These are phyloP conservation scores for Acanthoscelides obtectus DNA, from an alignment of 2,888 invertebrate genomes.

Conservation along the genomic window DNA sequence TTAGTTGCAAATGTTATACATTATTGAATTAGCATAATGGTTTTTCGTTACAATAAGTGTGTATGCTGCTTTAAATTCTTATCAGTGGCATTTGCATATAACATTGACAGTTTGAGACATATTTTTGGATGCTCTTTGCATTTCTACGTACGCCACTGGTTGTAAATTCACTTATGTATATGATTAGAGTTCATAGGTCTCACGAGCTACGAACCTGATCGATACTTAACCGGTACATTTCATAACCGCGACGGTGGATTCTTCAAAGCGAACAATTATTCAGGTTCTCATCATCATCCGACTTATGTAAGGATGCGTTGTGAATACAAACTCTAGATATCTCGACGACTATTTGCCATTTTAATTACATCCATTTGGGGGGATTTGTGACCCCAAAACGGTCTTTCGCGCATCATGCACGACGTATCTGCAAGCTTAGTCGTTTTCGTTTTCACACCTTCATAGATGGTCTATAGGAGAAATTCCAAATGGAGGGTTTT, in stretches of 20 bases:
- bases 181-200: background rate
- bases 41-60: too few relatives aligned
- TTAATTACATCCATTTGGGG: background rate
- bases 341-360: background rate
- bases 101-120: too few relatives aligned
- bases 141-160: background rate
- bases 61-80: too few relatives aligned
- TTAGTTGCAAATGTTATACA: too few relatives aligned
- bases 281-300: background rate
- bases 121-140: too few relatives aligned
- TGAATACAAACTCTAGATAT: background rate
- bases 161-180: background rate
- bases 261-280: background rate
- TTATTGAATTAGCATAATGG: too few relatives aligned
- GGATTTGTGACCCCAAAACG: background rate
- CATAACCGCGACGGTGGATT: background rate
- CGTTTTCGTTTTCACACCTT: too few relatives aligned
- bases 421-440: background rate
- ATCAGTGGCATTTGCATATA: background rate
- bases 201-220: background rate
- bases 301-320: background rate
- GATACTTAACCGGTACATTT: background rate
- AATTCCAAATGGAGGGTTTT: too few relatives aligned
- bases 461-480: too few relatives aligned
- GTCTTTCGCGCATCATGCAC: background rate